Percentiles rank a stretch among this genome's conserved stretches.
Conservation (phyloP, 2,113 vertebrate genomes). For the Cervus canadensis region DNA sequence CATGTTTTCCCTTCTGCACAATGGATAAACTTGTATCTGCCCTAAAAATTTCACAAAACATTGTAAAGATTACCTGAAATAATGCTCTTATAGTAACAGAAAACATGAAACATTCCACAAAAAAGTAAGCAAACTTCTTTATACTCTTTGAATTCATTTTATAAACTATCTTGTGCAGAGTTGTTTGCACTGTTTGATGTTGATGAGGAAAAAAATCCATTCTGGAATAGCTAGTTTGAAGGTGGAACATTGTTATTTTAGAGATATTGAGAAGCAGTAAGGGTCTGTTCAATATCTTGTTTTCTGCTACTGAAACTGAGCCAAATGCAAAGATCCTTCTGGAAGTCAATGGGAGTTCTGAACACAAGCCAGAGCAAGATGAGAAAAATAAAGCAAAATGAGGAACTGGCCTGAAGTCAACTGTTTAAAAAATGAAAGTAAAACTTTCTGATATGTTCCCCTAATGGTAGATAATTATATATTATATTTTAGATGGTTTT, state of each 20-base stretch:
- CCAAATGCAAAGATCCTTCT: slow-evolving; percentile 38
- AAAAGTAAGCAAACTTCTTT: neutral
- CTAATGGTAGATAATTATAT: slow-evolving; percentile 45
- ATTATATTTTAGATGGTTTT: slow-evolving; percentile 31
- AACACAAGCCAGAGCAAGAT: slow-evolving; percentile 20
- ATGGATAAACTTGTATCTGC: neutral
- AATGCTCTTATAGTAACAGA: neutral
- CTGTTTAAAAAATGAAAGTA: slow-evolving; percentile 34
- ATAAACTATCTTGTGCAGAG: neutral
- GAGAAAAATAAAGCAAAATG: slow-evolving; percentile 24
- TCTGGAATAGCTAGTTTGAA: neutral
- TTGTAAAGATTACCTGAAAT: neutral
- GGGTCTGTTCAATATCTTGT: neutral
- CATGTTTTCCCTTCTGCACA: neutral
- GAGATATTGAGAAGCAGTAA: neutral
- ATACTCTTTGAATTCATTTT: neutral
- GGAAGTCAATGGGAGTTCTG: slow-evolving; percentile 31
- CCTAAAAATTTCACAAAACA: neutral
- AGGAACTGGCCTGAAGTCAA: slow-evolving; percentile 31
- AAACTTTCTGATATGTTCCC: slow-evolving; percentile 32
- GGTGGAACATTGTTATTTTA: neutral
- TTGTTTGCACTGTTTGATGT: neutral
- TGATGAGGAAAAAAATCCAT: neutral
- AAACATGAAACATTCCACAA: neutral
- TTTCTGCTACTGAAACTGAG: slow-evolving; percentile 27